Percentiles rank a stretch among this genome's conserved stretches.
Conservation (phyloP, 2,888 invertebrate genomes). For the Leptopterna dolabrata region DNA sequence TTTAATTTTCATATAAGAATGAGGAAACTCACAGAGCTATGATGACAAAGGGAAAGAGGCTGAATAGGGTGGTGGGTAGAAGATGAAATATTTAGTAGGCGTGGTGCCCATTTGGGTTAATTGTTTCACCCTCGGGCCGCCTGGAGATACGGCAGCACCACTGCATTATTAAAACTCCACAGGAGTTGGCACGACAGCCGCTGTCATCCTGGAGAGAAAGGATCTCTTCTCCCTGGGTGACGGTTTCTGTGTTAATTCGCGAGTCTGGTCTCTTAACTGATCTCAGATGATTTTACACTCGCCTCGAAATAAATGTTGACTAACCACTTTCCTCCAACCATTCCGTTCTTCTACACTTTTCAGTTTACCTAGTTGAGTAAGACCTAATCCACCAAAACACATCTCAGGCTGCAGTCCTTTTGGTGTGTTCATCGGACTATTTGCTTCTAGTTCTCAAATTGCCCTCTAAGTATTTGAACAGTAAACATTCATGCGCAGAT, state of each 20-base stretch:
- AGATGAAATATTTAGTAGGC: conserved; percentile 29
- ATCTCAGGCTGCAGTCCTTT: too few relatives aligned
- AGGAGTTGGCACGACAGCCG: not conserved
- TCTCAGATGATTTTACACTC: not conserved
- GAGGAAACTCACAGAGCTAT: not conserved
- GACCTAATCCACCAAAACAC: too few relatives aligned
- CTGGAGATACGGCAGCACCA: not conserved
- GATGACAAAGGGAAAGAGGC: not conserved
- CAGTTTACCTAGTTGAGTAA: too few relatives aligned
- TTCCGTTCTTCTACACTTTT: too few relatives aligned
- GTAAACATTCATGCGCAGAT: too few relatives aligned
- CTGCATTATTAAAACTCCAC: not conserved
- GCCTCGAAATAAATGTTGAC: not conserved
- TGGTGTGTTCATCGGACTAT: too few relatives aligned
- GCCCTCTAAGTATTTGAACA: too few relatives aligned
- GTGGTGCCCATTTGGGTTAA: conserved; percentile 27
- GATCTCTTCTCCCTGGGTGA: not conserved
- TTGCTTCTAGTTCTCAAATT: too few relatives aligned
- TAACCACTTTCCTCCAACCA: not conserved
- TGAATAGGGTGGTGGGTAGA: not conserved
- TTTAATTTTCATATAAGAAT: too few relatives aligned
- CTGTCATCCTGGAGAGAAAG: not conserved
- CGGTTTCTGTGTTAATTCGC: not conserved
- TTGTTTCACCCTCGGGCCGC: conserved; percentile 18
- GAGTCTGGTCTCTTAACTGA: not conserved